Evolutionary conservation across 2,888 invertebrate species (phyloP), one percentile per base, ranked within the genome.

Genomic region (Hyppa rectilinea): DNA sequence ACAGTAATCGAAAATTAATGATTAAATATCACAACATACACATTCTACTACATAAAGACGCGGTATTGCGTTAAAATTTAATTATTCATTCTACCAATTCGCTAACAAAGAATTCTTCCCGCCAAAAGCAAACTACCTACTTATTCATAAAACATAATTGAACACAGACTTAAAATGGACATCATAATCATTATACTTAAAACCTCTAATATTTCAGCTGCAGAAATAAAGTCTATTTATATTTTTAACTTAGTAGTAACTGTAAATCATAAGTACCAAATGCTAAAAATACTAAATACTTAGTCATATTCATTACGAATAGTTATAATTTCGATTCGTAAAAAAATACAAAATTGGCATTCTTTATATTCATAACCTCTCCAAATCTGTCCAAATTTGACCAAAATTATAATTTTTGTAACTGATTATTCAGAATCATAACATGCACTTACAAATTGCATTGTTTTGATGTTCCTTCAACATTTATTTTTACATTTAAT

Each of bases 301-400:
- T n/a, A 61, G 43, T 80, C 38, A 61, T 53, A 65, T 78, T 81
- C 38, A 80, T 77, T 85, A 86, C 83, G 84, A 87, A 78, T 81
- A 82, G 76, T 85, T 83, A 78, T 78, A 76, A 83, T 79, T 85
- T 83, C 60, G 73, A 79, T 88, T 89, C 80, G 87, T 92, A 91
- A 92, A 91, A 92, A 92, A 90, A 90, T 91, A 91, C 87, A 91
- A 91, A 91, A 90, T 87, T 85, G 85, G 79, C 87, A 84, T 84
- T 87, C 83, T 82, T 80, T 82, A 78, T 71, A 83, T 78, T 71
- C 65, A 71, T 75, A 79, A 70, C 38, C 66, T 70, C 71, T 79
- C 76, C 74, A 79, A 70, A 61, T 79, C 75, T 74, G 75, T 83
- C 75, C 71, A 72, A 82, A 71, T 78, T 45, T 49, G 38, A 70